Evolutionary conservation across 1,140 invertebrate genomes (phyloP), one percentile per base, ranked within the genome.

Genomic region (Mesaphorura yosii): DNA sequence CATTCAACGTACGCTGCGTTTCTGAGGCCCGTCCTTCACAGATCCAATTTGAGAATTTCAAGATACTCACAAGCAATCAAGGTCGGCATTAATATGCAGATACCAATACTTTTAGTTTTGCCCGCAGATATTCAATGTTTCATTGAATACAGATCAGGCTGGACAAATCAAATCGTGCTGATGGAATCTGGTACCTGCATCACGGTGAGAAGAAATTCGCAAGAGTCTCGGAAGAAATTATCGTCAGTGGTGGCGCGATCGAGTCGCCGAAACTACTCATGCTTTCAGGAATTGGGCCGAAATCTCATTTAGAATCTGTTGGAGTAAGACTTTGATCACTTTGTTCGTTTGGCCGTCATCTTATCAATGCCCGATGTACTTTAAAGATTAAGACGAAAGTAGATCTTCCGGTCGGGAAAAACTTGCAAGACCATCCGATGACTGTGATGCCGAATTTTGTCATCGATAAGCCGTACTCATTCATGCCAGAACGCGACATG

Each of bases 221-320:
- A 12, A 41, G 29, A 50, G 64, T 51, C 1, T 39, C 42, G 2
- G 65, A 64, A 47, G 67, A 69, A 58, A 52, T 69, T 2, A 67
- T 69, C 1, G 15, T 69, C 1, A 66, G 64, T 23, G 64, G 55
- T 5, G 66, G 66, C 23, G 41, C 62, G 2, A 22, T 66, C 1
- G 65, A 65, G 23, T 58, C 63, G 2, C 61, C 66, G 28, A 60
- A 67, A 51, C 34, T 73, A 10, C 55, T 73, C 1, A 68, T 73
- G 65, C 46, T 74, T 1, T 72, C 69, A 29, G 72, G 72, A 31
- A 64, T 74, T 39, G 73, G 72, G 23, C 68, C 69, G 1, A 62
- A 56, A 22, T 55, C 61, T 5, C 68, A 75, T 51, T 48, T 74
- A 6, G 26, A 60, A 14, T 49, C 50, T 3, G 20, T 65, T 14